Evolutionary conservation across 2,113 vertebrate genomes (phyloP).

Genomic region (Potamarius usumacintae): DNA sequence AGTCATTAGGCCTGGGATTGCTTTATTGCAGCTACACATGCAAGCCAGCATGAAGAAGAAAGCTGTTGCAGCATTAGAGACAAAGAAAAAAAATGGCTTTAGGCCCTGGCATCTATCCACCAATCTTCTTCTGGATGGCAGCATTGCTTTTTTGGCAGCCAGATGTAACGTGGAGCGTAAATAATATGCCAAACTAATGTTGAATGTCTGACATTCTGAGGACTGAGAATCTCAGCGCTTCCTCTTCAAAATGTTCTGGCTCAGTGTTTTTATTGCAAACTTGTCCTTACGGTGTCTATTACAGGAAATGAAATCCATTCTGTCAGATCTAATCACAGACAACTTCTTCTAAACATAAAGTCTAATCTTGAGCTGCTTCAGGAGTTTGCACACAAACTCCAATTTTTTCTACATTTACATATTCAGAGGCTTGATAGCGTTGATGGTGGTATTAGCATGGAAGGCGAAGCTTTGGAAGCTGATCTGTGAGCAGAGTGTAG

Average conservation of each 20-base stretch:
- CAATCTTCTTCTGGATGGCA: conserved; percentile 29
- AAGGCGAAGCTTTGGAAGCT: neutral
- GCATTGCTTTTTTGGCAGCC: conserved; percentile 33
- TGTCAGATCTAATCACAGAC: conserved; percentile 41
- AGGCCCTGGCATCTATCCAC: conserved; percentile 28
- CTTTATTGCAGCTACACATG: conserved; percentile 9
- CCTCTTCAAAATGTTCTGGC: conserved; percentile 44
- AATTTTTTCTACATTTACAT: neutral
- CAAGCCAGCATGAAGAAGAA: conserved; percentile 9
- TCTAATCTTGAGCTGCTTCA: conserved; percentile 24
- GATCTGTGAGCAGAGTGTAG: neutral
- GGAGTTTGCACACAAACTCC: neutral
- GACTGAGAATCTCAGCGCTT: conserved; percentile 15
- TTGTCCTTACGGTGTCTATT: conserved; percentile 43
- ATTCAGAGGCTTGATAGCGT: neutral
- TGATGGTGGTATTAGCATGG: neutral
- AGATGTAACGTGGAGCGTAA: conserved; percentile 49
- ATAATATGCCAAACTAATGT: conserved; percentile 50
- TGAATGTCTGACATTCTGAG: conserved; percentile 39
- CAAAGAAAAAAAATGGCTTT: neutral
- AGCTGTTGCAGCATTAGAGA: neutral
- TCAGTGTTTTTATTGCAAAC: conserved; percentile 40
- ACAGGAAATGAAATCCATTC: conserved; percentile 45
- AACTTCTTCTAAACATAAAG: neutral
- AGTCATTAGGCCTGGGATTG: conserved; percentile 13